A percentile compares a stretch with the other conserved stretches of the same genome.
phyloP scores from a whole-genome alignment of 92 coral and sea anemone genomes.

The Palythoa grandiflora region DNA sequence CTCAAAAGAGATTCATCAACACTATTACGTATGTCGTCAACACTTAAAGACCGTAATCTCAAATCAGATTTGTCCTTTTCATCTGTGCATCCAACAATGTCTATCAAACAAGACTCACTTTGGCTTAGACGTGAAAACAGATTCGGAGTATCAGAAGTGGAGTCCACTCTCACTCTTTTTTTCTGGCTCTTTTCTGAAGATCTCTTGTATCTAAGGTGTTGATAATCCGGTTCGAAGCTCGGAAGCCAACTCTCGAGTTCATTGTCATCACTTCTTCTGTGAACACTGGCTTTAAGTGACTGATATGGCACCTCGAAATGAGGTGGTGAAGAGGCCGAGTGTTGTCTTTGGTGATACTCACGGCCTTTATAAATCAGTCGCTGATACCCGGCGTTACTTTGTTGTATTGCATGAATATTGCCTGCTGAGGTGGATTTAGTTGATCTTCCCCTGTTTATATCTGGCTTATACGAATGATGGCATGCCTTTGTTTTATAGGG shows the following conservation, averaged over 20 bases:
- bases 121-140: constrained; percentile 22
- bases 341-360: background rate
- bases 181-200: background rate
- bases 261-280: background rate
- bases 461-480: background rate
- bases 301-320: constrained; percentile 31
- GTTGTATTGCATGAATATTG: constrained; percentile 8
- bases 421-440: constrained; percentile 8
- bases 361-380: constrained; percentile 7
- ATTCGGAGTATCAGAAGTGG: constrained; percentile 2
- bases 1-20: background rate
- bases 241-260: background rate
- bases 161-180: constrained; percentile 16
- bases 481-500: background rate
- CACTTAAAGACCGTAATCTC: constrained; percentile 35
- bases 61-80: background rate
- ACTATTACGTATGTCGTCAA: constrained; percentile 17
- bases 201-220: constrained; percentile 31
- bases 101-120: constrained; percentile 20
- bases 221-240: constrained; percentile 9
- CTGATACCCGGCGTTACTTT: constrained; percentile 22
- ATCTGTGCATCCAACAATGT: background rate
- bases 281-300: background rate
- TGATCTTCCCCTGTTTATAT: background rate
- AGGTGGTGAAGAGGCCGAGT: constrained; percentile 6